Percentiles rank a stretch among this genome's conserved stretches.
These are phyloP conservation scores for Tadarida brasiliensis DNA, from an alignment of 2,797 vertebrate genomes.

Conservation along the genomic window DNA sequence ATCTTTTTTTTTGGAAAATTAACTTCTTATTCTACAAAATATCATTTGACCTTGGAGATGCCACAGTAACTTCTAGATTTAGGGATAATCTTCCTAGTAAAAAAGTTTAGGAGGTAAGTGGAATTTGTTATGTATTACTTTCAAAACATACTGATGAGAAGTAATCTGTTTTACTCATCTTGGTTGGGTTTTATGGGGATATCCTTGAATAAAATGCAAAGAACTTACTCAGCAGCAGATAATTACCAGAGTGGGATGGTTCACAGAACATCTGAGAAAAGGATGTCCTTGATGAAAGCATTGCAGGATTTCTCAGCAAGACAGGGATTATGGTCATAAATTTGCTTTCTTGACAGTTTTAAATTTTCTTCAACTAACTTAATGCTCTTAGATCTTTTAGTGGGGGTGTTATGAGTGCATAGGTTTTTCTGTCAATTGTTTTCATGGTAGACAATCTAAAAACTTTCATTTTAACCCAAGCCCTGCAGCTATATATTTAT, in stretches of 20 bases:
- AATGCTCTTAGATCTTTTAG: background rate
- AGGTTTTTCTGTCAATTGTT: slow-evolving; percentile 42
- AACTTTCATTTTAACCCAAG: slow-evolving; percentile 23
- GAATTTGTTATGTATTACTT: slow-evolving; percentile 49
- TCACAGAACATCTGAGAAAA: slow-evolving; percentile 72
- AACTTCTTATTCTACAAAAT: slow-evolving; percentile 9
- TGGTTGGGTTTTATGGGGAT: slow-evolving; percentile 70
- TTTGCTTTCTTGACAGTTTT: slow-evolving; percentile 58
- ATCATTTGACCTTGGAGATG: background rate
- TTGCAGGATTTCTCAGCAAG: slow-evolving; percentile 51
- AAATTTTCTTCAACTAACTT: slow-evolving; percentile 33
- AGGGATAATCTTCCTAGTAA: background rate
- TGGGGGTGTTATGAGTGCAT: background rate
- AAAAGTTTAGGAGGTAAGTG: background rate
- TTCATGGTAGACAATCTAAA: slow-evolving; percentile 26
- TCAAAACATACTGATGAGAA: slow-evolving; percentile 18
- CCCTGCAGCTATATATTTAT: slow-evolving; percentile 22
- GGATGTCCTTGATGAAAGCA: slow-evolving; percentile 55
- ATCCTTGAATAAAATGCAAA: slow-evolving; percentile 74
- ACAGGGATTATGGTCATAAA: slow-evolving; percentile 52
- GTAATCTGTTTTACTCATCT: slow-evolving; percentile 52
- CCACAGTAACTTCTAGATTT: slow-evolving; percentile 19
- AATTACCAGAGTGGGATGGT: slow-evolving; percentile 61
- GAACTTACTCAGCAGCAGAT: slow-evolving; percentile 61
- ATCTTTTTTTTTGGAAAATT: background rate